These are phyloP conservation scores for Tholera decimalis DNA, from an alignment of 2,888 invertebrate species.

Conservation along the genomic window DNA sequence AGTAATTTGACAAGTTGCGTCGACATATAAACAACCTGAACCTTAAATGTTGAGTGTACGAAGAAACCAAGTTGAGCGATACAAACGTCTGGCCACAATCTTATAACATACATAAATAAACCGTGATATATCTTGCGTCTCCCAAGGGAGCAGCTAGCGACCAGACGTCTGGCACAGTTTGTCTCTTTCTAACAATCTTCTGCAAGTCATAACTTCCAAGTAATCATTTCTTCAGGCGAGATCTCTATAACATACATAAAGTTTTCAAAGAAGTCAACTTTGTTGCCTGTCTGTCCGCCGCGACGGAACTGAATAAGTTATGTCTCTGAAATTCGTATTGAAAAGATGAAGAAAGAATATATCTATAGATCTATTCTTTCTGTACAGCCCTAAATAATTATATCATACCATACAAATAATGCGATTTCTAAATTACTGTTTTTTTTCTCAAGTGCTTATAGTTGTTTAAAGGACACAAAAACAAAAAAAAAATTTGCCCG, in stretches of 20 bases:
- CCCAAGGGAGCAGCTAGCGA: slow-evolving; percentile 6
- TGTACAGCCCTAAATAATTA: no score
- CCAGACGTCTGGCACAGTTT: slow-evolving; percentile 23
- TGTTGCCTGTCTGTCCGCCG: neutral
- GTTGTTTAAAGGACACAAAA: no score
- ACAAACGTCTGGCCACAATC: slow-evolving; percentile 2
- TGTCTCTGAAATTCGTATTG: neutral
- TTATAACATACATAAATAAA: slow-evolving; percentile 27
- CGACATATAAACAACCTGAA: no score
- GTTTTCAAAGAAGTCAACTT: slow-evolving; percentile 29
- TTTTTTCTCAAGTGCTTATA: no score
- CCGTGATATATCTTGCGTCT: slow-evolving; percentile 19
- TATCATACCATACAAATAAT: no score
- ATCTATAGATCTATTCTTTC: no score
- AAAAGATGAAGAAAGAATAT: neutral
- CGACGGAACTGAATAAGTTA: neutral
- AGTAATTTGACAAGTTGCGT: no score
- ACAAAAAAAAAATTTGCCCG: no score
- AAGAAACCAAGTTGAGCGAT: neutral
- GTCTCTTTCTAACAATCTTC: slow-evolving; percentile 23
- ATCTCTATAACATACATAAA: slow-evolving; percentile 21
- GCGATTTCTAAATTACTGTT: no score
- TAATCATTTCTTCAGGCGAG: slow-evolving; percentile 15
- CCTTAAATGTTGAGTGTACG: no score
- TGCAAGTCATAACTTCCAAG: slow-evolving; percentile 27